Evolutionary conservation across 2,797 vertebrate species (phyloP), one percentile per base, ranked within the genome.

Genomic region (Notamacropus eugenii): DNA sequence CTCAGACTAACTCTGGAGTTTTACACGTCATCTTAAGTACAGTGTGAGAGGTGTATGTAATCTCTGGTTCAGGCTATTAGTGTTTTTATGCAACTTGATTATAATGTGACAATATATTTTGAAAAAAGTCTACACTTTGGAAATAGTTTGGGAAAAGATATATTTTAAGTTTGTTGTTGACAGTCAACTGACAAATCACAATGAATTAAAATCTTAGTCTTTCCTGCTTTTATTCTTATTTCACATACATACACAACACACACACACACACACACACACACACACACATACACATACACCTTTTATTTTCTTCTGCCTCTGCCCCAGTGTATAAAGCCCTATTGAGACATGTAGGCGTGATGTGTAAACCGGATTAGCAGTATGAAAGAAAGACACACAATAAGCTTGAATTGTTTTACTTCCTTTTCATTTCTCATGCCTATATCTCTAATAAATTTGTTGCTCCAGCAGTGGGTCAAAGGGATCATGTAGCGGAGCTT

Each of bases 351-450:
- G 98, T 98, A 99, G 98, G 98, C 98, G 98, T 99, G 98, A 98
- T 99, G 98, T 99, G 98, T 99, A 99, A 99, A 99, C 98, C 98
- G 98, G 98, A 99, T 99, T 99, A 99, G 98, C 98, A 98, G 98
- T 98, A 98, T 98, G 98, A 99, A 99, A 99, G 99, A 98, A 98
- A 98, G 98, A 98, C 98, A 98, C 98, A 99, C 98, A 99, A 98
- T 98, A 98, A 99, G 98, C 98, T 97, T 97, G 98, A 98, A 99
- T 99, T 99, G 99, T 99, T 99, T 99, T 99, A 99, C 98, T 99
- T 98, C 98, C 98, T 98, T 98, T 99, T 99, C 98, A 98, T 98
- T 99, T 99, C 98, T 99, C 98, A 99, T 92, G 98, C 98, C 98
- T 98, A 98, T 99, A 98, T 99, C 98, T 99, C 98, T 98, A 99